These are phyloP conservation scores for Drosophila stalkeri DNA, from an alignment of 2,888 invertebrate genomes.

Conservation along the genomic window DNA sequence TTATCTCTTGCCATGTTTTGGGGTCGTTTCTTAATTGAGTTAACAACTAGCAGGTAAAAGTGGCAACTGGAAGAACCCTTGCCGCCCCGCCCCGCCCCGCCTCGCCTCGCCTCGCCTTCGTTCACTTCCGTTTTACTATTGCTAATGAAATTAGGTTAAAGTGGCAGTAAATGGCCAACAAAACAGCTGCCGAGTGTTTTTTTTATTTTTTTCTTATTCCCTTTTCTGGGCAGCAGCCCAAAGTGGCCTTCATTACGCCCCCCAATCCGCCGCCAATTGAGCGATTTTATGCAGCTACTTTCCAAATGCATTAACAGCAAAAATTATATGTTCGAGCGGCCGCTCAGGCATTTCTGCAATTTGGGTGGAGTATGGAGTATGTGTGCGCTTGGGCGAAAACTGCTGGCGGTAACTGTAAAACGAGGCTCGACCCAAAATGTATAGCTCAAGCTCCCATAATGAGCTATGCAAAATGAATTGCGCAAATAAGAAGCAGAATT, in stretches of 20 bases:
- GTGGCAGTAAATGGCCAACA: conserved; percentile 70
- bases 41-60: conserved; percentile 62
- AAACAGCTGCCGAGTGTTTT: conserved; percentile 49
- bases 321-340: conserved; percentile 41
- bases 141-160: conserved; percentile 80
- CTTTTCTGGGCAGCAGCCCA: conserved; percentile 18
- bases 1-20: conserved; percentile 54
- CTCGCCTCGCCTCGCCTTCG: not conserved
- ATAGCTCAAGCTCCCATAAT: conserved; percentile 42
- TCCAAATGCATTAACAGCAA: conserved; percentile 57
- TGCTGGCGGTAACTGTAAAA: conserved; percentile 24
- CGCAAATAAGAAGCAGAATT: not conserved
- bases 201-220: not conserved
- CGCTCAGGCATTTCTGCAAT: conserved; percentile 10
- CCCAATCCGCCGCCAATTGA: conserved; percentile 37
- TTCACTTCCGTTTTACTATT: not conserved
- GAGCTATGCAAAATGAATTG: conserved; percentile 45
- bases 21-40: conserved; percentile 69
- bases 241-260: not conserved
- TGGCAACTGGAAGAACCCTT: conserved; percentile 30
- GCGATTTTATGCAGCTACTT: conserved; percentile 60
- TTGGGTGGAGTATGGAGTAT: conserved; percentile 15
- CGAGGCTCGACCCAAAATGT: conserved; percentile 18
- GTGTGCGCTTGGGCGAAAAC: conserved; percentile 52
- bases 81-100: not conserved